Evolutionary conservation across 2,113 vertebrate genomes (phyloP).

Genomic region (Hirundichthys speculiger): DNA sequence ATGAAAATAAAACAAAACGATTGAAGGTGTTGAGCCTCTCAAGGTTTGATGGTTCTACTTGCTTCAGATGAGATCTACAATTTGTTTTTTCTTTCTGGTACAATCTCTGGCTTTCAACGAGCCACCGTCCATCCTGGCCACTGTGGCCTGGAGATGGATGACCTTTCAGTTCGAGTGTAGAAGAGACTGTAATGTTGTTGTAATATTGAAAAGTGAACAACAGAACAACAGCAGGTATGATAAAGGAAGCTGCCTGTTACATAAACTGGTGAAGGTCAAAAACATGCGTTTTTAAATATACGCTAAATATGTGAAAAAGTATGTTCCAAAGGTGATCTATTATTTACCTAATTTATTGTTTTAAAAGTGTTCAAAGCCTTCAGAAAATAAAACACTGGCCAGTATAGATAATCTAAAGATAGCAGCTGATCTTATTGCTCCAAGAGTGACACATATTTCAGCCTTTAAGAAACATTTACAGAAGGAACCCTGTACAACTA

Average conservation of each 20-base stretch:
- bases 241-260: background rate
- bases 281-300: too few relatives aligned
- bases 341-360: too few relatives aligned
- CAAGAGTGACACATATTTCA: too few relatives aligned
- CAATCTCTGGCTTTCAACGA: conserved; percentile 27
- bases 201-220: conserved; percentile 5
- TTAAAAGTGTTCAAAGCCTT: too few relatives aligned
- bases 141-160: conserved; percentile 34
- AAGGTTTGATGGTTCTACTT: conserved; percentile 30
- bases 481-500: too few relatives aligned
- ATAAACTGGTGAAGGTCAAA: background rate
- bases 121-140: background rate
- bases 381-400: too few relatives aligned
- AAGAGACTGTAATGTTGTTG: conserved; percentile 24
- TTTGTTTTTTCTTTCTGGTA: conserved; percentile 41
- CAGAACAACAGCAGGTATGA: background rate
- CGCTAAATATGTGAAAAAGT: too few relatives aligned
- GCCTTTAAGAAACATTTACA: too few relatives aligned
- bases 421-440: too few relatives aligned
- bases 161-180: conserved; percentile 41
- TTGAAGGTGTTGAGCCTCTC: conserved; percentile 14
- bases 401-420: too few relatives aligned
- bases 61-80: conserved; percentile 25
- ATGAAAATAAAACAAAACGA: conserved; percentile 14
- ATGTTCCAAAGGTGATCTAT: too few relatives aligned